Conservation (phyloP, 2,888 invertebrate genomes). For the Athalia circularis region DNA sequence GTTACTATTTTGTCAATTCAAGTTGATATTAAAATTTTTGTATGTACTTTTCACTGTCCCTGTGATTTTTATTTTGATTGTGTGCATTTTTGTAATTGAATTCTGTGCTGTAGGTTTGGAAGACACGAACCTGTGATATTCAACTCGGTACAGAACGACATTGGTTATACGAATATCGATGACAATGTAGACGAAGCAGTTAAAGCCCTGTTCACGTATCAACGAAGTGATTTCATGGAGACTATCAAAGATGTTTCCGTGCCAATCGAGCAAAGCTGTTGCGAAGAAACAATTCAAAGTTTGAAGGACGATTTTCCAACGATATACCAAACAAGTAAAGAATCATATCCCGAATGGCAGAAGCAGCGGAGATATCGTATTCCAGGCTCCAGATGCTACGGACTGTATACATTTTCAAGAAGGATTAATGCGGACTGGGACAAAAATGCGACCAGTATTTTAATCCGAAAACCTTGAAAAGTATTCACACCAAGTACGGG, state of each 20-base stretch:
- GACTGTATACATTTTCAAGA: constrained; percentile 16
- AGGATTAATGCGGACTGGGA: constrained; percentile 31
- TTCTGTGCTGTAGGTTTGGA: no score
- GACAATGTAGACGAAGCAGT: neutral
- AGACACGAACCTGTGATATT: no score
- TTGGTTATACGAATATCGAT: no score
- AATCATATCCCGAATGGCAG: constrained; percentile 17
- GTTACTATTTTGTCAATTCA: no score
- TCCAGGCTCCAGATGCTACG: constrained; percentile 29
- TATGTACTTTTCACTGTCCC: no score
- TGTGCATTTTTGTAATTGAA: no score
- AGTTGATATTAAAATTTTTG: no score
- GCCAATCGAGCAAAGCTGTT: neutral
- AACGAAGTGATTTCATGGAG: constrained; percentile 21
- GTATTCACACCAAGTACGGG: constrained; percentile 31
- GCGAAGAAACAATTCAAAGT: neutral
- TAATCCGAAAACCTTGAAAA: constrained; percentile 14
- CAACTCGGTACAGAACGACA: no score
- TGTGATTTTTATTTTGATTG: no score
- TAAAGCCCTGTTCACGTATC: constrained; percentile 8
- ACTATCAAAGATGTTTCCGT: constrained; percentile 22
- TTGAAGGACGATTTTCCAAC: constrained; percentile 18
- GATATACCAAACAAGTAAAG: constrained; percentile 12
- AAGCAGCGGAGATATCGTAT: constrained; percentile 16
- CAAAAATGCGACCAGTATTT: constrained; percentile 32